Conservation (phyloP, 2,797 vertebrate species). For the Lagorchestes hirsutus region DNA sequence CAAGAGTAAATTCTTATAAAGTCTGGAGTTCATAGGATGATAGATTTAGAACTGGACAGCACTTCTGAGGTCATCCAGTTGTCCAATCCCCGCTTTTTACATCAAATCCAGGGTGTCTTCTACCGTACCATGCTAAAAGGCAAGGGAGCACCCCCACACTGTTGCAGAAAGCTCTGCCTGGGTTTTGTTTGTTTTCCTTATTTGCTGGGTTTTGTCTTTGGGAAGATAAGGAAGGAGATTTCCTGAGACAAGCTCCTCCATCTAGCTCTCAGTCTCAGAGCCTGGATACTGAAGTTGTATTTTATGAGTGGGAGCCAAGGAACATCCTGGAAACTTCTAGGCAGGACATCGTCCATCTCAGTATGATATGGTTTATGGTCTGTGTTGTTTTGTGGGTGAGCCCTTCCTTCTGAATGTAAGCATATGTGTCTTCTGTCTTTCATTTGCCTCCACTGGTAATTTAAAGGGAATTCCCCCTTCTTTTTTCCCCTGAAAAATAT, state of each 20-base stretch:
- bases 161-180: not conserved
- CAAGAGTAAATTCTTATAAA: not conserved
- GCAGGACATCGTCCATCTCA: not conserved
- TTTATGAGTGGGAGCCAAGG: not conserved
- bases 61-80: not conserved
- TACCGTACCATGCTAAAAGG: not conserved
- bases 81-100: not conserved
- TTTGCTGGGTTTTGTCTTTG: not conserved
- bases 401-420: not conserved
- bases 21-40: not conserved
- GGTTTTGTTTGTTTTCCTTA: too few relatives aligned
- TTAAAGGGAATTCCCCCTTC: slow-evolving; percentile 4
- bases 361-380: not conserved
- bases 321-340: not conserved
- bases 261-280: not conserved
- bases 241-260: not conserved
- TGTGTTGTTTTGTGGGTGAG: not conserved
- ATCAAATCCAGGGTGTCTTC: not conserved
- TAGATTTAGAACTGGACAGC: not conserved
- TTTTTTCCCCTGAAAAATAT: slow-evolving; percentile 7
- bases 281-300: not conserved
- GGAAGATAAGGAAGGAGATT: not conserved
- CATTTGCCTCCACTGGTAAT: not conserved
- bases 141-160: not conserved
- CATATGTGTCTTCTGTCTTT: not conserved